These are phyloP conservation scores for Semicossyphus pulcher DNA, from an alignment of 2,113 vertebrate species.

Conservation along the genomic window DNA sequence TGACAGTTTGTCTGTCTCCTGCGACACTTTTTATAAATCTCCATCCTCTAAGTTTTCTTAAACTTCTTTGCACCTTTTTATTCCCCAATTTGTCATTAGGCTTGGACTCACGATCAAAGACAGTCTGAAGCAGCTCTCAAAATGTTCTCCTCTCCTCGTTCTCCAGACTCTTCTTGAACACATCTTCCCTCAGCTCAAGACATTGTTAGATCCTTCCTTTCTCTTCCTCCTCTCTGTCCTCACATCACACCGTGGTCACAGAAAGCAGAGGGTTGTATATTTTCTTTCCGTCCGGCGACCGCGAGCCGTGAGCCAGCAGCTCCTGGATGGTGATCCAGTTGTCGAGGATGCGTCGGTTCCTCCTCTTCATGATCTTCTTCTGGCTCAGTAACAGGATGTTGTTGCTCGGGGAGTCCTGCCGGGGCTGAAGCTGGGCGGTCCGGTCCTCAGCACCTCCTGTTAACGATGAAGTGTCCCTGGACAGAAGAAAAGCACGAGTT, in stretches of 20 bases:
- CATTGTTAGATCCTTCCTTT: too few relatives aligned
- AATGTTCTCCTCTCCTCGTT: too few relatives aligned
- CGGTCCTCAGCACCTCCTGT: conserved; percentile 55
- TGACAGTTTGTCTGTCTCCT: too few relatives aligned
- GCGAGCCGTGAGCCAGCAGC: conserved; percentile 88
- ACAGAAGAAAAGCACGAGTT: not conserved
- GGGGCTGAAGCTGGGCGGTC: conserved; percentile 59
- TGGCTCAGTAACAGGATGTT: conserved; percentile 87
- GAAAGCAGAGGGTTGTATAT: conserved; percentile 89
- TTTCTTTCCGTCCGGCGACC: conserved; percentile 85
- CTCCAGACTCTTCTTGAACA: too few relatives aligned
- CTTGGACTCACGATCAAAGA: too few relatives aligned
- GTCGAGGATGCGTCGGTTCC: conserved; percentile 88
- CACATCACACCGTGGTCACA: conserved; percentile 86
- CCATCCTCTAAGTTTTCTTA: too few relatives aligned
- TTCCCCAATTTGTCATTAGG: too few relatives aligned
- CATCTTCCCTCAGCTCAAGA: too few relatives aligned
- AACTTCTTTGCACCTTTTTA: too few relatives aligned
- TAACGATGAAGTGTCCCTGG: conserved; percentile 50
- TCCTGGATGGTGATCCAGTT: conserved; percentile 94
- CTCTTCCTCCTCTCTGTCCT: not conserved
- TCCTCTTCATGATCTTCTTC: conserved; percentile 85
- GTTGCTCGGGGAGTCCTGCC: conserved; percentile 29
- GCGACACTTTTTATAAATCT: too few relatives aligned
- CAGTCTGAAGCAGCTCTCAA: too few relatives aligned